These are phyloP conservation scores for Agrilus biguttatus DNA, from an alignment of 2,888 invertebrate species.

Conservation along the genomic window DNA sequence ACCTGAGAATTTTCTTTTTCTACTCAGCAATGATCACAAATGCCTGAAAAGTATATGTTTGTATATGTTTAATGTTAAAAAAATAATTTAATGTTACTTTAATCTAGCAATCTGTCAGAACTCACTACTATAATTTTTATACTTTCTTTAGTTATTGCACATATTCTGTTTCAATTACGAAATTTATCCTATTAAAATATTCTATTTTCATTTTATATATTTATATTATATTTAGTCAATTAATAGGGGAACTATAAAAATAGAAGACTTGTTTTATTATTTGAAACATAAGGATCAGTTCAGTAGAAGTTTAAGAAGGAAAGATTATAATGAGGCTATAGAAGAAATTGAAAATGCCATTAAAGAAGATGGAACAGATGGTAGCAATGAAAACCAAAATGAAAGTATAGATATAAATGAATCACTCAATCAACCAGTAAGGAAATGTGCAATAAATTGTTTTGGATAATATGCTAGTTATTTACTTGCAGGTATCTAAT, in stretches of 20 bases:
- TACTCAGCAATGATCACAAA: no score
- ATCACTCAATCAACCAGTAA: constrained; percentile 1
- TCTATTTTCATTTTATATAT: not conserved
- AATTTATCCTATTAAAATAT: constrained; percentile 1
- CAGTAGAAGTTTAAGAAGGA: constrained; percentile 61
- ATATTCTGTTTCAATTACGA: not conserved
- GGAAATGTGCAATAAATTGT: not conserved
- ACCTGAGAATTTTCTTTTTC: no score
- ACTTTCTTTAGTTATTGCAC: no score
- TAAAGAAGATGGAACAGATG: constrained; percentile 21
- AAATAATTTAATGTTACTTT: no score
- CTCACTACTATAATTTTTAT: no score
- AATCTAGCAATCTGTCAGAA: no score
- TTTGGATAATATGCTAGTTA: not conserved
- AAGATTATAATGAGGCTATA: constrained; percentile 77
- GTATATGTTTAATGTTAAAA: no score
- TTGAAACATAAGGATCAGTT: constrained; percentile 66
- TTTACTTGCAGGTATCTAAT: not conserved
- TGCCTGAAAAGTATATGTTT: no score
- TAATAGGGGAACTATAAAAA: constrained; percentile 54
- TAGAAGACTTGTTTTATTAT: constrained; percentile 77
- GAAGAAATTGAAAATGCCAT: constrained; percentile 75
- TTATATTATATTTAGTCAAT: no score
- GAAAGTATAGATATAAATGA: no score
- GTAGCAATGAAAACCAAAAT: constrained; percentile 12